Percentiles rank a stretch among this genome's conserved stretches.
phyloP scores from a whole-genome alignment of 2,113 vertebrate genomes.

The Recurvirostra avosetta region DNA sequence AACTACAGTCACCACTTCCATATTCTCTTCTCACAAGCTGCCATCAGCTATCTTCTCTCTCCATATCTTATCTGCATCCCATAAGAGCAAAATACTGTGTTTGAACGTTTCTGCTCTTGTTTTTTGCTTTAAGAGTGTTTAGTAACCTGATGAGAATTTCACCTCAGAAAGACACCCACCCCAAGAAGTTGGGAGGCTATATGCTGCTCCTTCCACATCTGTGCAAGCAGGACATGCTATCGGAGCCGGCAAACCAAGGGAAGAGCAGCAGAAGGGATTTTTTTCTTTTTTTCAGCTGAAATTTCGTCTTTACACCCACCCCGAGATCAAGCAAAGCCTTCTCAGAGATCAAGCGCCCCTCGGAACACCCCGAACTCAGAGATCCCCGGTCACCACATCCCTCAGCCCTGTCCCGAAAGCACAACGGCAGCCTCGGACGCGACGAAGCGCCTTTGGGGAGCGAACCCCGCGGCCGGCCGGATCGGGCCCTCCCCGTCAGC shows the following conservation, averaged over 20 bases:
- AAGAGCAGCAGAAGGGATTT: background rate
- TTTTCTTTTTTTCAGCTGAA: background rate
- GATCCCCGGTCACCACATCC: background rate
- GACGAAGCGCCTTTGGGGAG: background rate
- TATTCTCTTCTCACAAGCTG: background rate
- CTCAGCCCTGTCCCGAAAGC: background rate
- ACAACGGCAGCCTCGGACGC: background rate
- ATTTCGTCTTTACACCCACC: background rate
- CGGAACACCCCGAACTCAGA: no score
- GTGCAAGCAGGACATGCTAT: background rate
- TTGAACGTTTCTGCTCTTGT: no score
- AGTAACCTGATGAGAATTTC: background rate
- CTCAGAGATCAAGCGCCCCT: background rate
- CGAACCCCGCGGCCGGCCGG: background rate
- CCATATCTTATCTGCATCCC: fast-evolving
- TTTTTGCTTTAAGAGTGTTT: background rate
- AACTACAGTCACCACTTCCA: background rate
- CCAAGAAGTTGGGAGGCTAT: background rate
- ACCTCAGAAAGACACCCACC: background rate
- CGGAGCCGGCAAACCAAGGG: background rate
- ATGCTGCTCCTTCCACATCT: background rate
- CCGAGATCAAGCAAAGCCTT: background rate
- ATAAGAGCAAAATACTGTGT: fast-evolving
- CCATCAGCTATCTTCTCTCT: background rate
- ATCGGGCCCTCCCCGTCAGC: background rate